These are phyloP conservation scores for Acanthurus tractus DNA, from an alignment of 2,797 vertebrate genomes.

Conservation along the genomic window DNA sequence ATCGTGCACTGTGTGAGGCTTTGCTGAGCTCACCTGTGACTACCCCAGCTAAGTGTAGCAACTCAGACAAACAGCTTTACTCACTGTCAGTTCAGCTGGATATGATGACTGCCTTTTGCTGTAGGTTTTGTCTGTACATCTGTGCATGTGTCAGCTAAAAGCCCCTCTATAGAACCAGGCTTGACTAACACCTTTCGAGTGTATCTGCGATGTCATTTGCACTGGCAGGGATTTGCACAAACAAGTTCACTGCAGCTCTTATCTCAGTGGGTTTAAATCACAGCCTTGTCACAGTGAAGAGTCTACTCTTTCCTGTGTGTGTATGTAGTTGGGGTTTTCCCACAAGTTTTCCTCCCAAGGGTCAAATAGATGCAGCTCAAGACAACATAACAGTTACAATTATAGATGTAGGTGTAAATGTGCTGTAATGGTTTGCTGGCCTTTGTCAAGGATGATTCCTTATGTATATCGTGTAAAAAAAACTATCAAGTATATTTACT, in stretches of 20 bases:
- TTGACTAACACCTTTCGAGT: constrained; percentile 58
- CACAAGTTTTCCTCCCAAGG: neutral
- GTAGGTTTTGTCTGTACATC: constrained; percentile 49
- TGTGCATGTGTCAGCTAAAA: constrained; percentile 62
- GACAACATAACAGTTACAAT: neutral
- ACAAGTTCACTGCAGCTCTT: constrained; percentile 19
- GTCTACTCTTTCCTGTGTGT: constrained; percentile 2
- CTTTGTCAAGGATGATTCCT: neutral
- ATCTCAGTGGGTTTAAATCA: constrained; percentile 20
- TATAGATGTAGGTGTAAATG: neutral
- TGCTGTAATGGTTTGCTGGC: constrained; percentile 2
- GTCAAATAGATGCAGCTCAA: neutral
- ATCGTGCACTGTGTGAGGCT: neutral
- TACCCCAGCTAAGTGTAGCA: constrained; percentile 36
- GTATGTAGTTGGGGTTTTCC: constrained; percentile 2
- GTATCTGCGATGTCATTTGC: constrained; percentile 29
- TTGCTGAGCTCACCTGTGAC: constrained; percentile 61
- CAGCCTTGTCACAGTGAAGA: constrained; percentile 8
- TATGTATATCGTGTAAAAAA: neutral
- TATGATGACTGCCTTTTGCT: constrained; percentile 50
- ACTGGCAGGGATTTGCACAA: constrained; percentile 22
- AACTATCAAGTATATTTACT: neutral
- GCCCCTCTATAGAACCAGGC: constrained; percentile 61
- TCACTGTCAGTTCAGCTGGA: constrained; percentile 60
- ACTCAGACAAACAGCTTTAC: constrained; percentile 72